phyloP scores from a whole-genome alignment of 2,797 vertebrate species.

The Poeciliopsis turneri region DNA sequence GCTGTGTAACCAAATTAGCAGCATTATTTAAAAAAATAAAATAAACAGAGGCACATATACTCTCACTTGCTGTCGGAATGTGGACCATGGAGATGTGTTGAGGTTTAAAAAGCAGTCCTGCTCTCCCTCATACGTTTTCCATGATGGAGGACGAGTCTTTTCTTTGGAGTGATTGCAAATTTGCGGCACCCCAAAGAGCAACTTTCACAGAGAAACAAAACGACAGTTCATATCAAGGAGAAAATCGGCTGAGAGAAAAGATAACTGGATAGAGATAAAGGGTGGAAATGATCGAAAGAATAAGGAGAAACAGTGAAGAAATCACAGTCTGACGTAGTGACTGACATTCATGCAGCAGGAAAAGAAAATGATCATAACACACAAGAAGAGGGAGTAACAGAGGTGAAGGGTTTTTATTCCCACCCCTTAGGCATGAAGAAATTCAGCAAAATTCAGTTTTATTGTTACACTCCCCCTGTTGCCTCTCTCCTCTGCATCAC shows the following conservation, averaged over 20 bases:
- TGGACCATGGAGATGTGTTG: too few relatives aligned
- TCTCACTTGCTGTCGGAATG: neutral
- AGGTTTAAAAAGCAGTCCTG: neutral
- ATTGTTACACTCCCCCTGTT: constrained; percentile 32
- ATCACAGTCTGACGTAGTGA: constrained; percentile 40
- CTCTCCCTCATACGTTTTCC: neutral
- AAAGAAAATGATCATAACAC: constrained; percentile 10
- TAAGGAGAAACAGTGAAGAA: constrained; percentile 7
- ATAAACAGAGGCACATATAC: neutral
- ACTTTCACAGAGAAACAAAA: neutral
- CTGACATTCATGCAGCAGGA: constrained; percentile 42
- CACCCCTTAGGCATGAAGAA: neutral
- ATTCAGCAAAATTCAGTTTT: constrained; percentile 37
- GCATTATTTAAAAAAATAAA: neutral
- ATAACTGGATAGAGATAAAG: constrained; percentile 17
- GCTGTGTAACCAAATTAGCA: neutral
- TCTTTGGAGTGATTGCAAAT: neutral
- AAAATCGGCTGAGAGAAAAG: constrained; percentile 15
- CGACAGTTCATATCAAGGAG: neutral
- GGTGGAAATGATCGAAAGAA: neutral
- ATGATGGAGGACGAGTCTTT: neutral
- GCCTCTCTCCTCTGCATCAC: constrained; percentile 35
- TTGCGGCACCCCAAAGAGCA: neutral
- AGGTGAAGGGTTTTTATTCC: constrained; percentile 27
- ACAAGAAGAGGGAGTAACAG: constrained; percentile 15